phyloP scores from a whole-genome alignment of 2,888 invertebrate genomes.

The Pantelozetes paolii region DNA sequence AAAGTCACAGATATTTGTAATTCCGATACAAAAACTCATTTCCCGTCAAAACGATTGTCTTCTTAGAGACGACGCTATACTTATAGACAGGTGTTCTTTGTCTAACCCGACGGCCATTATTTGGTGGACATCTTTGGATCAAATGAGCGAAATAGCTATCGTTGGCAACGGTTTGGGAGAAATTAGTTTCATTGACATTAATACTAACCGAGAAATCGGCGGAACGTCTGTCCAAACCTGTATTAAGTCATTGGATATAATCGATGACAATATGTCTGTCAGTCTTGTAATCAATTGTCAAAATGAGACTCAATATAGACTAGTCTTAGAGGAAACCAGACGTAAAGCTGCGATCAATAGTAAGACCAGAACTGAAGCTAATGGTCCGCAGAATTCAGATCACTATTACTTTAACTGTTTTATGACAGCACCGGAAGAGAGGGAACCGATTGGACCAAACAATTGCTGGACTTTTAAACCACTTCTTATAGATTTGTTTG shows the following conservation, averaged over 20 bases:
- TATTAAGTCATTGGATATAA: neutral
- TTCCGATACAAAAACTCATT: conserved; percentile 11
- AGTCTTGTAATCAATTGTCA: conserved; percentile 36
- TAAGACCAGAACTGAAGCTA: neutral
- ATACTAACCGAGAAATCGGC: conserved; percentile 65
- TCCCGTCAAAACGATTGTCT: neutral
- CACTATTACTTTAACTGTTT: conserved; percentile 30
- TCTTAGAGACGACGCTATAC: conserved; percentile 22
- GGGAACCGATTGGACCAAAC: conserved; percentile 15
- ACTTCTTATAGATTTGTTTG: neutral
- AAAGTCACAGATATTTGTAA: conserved; percentile 25
- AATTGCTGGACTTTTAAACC: conserved; percentile 28
- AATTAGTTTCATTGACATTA: conserved; percentile 66
- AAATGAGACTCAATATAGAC: conserved; percentile 28
- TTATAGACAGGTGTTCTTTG: conserved; percentile 12
- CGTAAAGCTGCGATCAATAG: neutral
- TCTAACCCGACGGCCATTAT: conserved; percentile 49
- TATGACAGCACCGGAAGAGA: neutral
- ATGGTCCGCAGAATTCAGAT: neutral
- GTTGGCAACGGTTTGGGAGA: conserved; percentile 55
- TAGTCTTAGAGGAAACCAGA: conserved; percentile 34
- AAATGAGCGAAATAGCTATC: conserved; percentile 48
- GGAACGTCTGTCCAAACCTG: conserved; percentile 59
- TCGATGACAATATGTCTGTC: conserved; percentile 31
- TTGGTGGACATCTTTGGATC: conserved; percentile 53